These are phyloP conservation scores for Eolophus roseicapilla DNA, from an alignment of 2,113 vertebrate genomes.

Conservation along the genomic window DNA sequence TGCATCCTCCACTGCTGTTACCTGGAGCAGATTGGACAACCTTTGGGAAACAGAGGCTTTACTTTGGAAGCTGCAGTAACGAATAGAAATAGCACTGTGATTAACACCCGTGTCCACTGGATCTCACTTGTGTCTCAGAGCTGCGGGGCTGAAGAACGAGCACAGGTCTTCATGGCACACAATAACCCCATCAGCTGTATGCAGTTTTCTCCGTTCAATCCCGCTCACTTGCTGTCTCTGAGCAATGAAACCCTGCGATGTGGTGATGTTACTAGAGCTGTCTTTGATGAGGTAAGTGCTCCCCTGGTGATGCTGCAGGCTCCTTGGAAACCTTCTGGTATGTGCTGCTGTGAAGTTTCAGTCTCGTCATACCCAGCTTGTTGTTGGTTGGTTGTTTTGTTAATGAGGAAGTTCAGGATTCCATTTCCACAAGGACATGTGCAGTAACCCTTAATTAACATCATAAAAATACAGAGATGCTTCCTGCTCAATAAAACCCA, in stretches of 20 bases:
- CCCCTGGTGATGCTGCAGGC: neutral
- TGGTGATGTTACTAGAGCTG: conserved; percentile 79
- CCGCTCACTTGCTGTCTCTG: conserved; percentile 83
- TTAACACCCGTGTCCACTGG: accelerated
- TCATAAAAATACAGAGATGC: neutral
- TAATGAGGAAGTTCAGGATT: neutral
- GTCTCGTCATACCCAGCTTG: accelerated
- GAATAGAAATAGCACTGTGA: accelerated
- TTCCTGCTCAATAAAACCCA: neutral
- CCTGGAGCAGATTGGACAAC: neutral
- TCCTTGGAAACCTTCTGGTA: neutral
- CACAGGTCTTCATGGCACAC: conserved; percentile 78
- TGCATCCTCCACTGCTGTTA: neutral
- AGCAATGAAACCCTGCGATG: conserved; percentile 82
- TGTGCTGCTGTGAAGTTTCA: accelerated
- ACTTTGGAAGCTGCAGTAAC: neutral
- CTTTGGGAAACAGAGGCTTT: accelerated
- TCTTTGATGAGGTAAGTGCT: conserved; percentile 86
- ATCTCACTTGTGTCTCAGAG: conserved; percentile 57
- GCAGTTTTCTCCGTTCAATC: conserved; percentile 79
- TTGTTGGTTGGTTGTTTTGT: neutral
- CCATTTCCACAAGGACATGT: neutral
- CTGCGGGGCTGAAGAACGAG: conserved; percentile 46
- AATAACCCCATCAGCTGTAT: conserved; percentile 71
- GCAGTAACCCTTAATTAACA: neutral